Conservation (phyloP, 2,888 invertebrate species). For the Parochlus steinenii region DNA sequence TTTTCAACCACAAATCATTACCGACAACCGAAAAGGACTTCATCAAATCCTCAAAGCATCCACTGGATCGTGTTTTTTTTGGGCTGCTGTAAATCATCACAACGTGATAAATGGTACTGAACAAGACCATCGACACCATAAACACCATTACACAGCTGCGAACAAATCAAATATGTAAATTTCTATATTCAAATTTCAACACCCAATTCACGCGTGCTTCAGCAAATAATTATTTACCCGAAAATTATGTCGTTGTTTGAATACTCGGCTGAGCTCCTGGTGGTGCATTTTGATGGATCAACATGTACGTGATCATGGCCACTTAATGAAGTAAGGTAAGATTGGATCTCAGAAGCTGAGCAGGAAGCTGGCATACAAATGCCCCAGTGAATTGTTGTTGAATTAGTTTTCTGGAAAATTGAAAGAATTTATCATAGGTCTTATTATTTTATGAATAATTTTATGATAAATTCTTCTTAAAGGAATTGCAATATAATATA, state of each 20-base stretch:
- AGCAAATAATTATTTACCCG: slow-evolving; percentile 24
- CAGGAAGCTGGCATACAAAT: slow-evolving; percentile 46
- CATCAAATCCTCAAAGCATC: slow-evolving; percentile 19
- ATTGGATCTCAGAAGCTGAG: slow-evolving; percentile 32
- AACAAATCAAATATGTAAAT: slow-evolving; percentile 14
- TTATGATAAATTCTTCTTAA: not conserved
- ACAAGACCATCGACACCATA: slow-evolving; percentile 30
- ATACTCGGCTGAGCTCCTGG: slow-evolving; percentile 27
- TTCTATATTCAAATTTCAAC: not conserved
- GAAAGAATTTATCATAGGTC: not conserved
- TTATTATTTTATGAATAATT: not conserved
- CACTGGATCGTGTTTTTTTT: slow-evolving; percentile 22
- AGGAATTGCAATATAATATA: not conserved
- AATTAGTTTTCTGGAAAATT: slow-evolving; percentile 12
- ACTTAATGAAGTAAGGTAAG: slow-evolving; percentile 29
- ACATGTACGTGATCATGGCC: slow-evolving; percentile 32
- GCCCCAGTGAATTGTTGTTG: slow-evolving; percentile 37
- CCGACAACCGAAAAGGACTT: slow-evolving; percentile 24
- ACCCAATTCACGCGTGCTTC: not conserved
- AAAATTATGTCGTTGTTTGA: slow-evolving; percentile 26
- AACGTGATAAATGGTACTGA: slow-evolving; percentile 35
- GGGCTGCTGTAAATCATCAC: slow-evolving; percentile 23
- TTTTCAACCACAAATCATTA: no score
- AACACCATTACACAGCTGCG: slow-evolving; percentile 34
- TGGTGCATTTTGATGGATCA: slow-evolving; percentile 35